A percentile compares a stretch with the other conserved stretches of the same genome.
These are phyloP conservation scores for Cantharis rustica DNA, from an alignment of 2,888 invertebrate genomes.

Conservation along the genomic window DNA sequence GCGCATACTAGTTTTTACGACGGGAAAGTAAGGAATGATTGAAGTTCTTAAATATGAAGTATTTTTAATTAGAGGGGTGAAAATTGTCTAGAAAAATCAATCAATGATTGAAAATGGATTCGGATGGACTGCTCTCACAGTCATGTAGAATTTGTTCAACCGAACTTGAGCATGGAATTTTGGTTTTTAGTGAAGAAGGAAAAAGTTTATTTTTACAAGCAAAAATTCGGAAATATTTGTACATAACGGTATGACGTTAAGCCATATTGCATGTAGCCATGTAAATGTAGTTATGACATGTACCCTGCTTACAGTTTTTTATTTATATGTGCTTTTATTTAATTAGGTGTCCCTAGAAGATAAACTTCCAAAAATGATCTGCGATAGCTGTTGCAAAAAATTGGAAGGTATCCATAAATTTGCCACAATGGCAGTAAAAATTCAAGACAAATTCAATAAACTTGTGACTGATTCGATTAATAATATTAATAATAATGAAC, in stretches of 20 bases:
- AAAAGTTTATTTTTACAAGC: constrained; percentile 67
- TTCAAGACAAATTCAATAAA: constrained; percentile 64
- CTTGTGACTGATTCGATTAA: constrained; percentile 41
- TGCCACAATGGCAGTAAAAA: constrained; percentile 67
- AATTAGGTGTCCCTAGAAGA: constrained; percentile 69
- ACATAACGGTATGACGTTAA: constrained; percentile 63
- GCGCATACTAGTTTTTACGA: constrained; percentile 47
- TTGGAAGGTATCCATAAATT: constrained; percentile 70
- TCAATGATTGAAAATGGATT: constrained; percentile 48
- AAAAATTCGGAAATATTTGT: constrained; percentile 71
- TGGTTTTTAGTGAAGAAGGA: constrained; percentile 70
- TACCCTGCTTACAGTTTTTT: not conserved
- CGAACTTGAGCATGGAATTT: constrained; percentile 64
- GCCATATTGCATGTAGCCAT: constrained; percentile 22
- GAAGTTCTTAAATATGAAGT: constrained; percentile 38
- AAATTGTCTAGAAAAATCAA: constrained; percentile 29
- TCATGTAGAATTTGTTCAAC: constrained; percentile 70
- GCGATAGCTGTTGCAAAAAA: constrained; percentile 66
- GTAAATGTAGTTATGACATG: constrained; percentile 11
- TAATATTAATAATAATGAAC: constrained; percentile 43
- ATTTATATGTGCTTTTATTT: constrained; percentile 24
- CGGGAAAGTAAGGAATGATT: constrained; percentile 42
- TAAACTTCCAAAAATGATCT: constrained; percentile 71
- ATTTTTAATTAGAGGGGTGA: constrained; percentile 39
- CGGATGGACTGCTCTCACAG: constrained; percentile 36